phyloP scores from a whole-genome alignment of 2,888 invertebrate species.

The Eudasyphora cyanicolor region DNA sequence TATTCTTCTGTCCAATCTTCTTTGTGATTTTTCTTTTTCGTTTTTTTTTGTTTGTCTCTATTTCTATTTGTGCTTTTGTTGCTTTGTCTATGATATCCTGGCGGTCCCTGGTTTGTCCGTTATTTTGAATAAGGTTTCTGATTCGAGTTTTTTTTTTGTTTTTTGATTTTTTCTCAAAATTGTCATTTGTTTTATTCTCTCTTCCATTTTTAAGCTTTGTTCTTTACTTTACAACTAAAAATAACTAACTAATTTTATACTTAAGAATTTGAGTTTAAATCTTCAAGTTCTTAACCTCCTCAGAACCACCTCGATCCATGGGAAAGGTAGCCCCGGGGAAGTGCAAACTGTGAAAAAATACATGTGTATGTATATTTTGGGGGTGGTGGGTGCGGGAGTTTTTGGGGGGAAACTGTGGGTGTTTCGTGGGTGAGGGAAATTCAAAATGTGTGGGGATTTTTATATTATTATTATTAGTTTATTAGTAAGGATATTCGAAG shows the following conservation, averaged over 20 bases:
- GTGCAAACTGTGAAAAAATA: constrained; percentile 2
- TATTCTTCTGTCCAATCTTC: background rate
- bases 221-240: constrained; percentile 71
- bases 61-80: constrained; percentile 21
- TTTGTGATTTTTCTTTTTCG: constrained; percentile 41
- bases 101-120: constrained; percentile 69
- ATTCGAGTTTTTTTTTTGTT: background rate
- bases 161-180: background rate
- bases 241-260: constrained; percentile 71
- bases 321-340: background rate
- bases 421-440: constrained; percentile 17
- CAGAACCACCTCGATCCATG: too few relatives aligned
- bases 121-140: constrained; percentile 50
- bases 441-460: constrained; percentile 27
- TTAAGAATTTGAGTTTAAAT: constrained; percentile 51
- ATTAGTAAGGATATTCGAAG: constrained; percentile 40
- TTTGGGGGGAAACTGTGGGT: constrained; percentile 32
- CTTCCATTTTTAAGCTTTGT: constrained; percentile 50
- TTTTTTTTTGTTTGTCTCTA: constrained; percentile 26
- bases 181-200: constrained; percentile 50
- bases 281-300: too few relatives aligned
- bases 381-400: background rate
- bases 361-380: background rate
- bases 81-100: constrained; percentile 55
- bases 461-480: too few relatives aligned